These are phyloP conservation scores for Leguminivora glycinivorella DNA, from an alignment of 1,140 invertebrate species.

Conservation along the genomic window DNA sequence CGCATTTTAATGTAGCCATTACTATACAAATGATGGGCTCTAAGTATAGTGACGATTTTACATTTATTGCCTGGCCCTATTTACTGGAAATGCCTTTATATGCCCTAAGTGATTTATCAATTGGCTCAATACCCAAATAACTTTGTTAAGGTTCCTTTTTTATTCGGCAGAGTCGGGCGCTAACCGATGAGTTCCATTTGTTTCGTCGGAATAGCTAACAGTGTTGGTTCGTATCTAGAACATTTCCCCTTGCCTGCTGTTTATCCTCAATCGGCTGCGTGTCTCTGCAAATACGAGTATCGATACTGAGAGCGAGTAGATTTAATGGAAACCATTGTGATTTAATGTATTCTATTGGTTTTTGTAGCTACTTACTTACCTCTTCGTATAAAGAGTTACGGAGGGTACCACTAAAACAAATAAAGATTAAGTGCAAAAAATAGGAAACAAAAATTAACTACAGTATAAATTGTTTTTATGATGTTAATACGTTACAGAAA, in stretches of 20 bases:
- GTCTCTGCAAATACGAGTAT: conserved; percentile 12
- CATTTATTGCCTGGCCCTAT: no score
- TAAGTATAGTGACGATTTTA: no score
- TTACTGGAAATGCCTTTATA: neutral
- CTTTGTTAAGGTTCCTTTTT: neutral
- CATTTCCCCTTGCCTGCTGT: conserved; percentile 7
- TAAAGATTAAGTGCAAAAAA: neutral
- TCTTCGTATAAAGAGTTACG: neutral
- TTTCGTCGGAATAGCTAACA: conserved; percentile 39
- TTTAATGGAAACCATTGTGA: conserved; percentile 6
- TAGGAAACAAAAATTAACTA: no score
- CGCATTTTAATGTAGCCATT: no score
- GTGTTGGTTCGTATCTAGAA: conserved; percentile 13
- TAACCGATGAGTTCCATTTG: conserved; percentile 45
- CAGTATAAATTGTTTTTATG: no score
- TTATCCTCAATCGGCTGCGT: conserved; percentile 9
- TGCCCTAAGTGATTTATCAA: neutral
- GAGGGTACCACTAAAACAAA: neutral
- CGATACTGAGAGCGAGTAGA: conserved; percentile 2
- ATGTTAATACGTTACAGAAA: neutral
- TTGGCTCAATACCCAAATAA: neutral
- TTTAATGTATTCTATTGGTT: conserved; percentile 13
- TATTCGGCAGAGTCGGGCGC: conserved; percentile 27
- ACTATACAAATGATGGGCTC: no score
- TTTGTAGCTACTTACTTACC: neutral